Conservation (phyloP, 1,140 invertebrate genomes). For the Halesus radiatus region DNA sequence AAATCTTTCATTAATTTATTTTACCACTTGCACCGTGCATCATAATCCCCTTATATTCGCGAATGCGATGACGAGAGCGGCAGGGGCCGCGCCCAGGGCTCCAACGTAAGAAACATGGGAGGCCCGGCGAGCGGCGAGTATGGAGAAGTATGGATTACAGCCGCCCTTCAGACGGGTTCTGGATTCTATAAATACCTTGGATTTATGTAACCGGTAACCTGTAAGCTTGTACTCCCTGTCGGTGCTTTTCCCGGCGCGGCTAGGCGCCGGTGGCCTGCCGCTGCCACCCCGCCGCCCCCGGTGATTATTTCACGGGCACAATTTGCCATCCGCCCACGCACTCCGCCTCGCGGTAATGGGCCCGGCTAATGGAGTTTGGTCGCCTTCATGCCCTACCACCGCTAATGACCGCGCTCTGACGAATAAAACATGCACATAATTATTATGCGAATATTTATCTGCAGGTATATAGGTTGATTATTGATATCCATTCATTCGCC, state of each 20-base stretch:
- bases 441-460: no score
- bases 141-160: not conserved
- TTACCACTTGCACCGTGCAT: no score
- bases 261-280: not conserved
- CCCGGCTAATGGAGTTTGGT: no score
- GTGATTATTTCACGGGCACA: conserved; percentile 22
- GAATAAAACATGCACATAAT: not conserved
- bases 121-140: not conserved
- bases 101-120: not conserved
- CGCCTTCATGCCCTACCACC: not conserved
- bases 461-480: no score
- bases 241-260: not conserved
- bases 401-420: conserved; percentile 9
- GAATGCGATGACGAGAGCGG: not conserved
- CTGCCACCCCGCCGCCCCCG: not conserved
- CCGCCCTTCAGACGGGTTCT: conserved; percentile 47
- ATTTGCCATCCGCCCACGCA: conserved; percentile 26
- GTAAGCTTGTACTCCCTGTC: not conserved
- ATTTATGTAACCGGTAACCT: conserved; percentile 32
- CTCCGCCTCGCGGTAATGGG: not conserved
- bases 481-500: no score
- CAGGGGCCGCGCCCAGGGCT: not conserved
- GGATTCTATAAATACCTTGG: conserved; percentile 48
- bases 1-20: no score
- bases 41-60: not conserved